phyloP scores from a whole-genome alignment of 2,113 vertebrate genomes.

The Apeltes quadracus region DNA sequence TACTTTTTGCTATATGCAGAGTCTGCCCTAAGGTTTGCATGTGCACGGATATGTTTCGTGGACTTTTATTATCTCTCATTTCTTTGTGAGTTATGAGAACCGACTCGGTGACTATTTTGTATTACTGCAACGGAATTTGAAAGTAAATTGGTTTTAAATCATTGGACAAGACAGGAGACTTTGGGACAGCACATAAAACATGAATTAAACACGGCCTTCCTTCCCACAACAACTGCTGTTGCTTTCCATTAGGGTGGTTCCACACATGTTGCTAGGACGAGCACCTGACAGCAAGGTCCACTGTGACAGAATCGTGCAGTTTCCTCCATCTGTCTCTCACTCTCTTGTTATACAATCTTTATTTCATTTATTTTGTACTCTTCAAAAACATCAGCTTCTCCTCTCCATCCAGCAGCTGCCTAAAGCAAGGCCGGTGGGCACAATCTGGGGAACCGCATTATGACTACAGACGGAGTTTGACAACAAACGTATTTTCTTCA shows the following conservation, averaged over 20 bases:
- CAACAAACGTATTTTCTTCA: slow-evolving; percentile 12
- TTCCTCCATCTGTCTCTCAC: slow-evolving; percentile 44
- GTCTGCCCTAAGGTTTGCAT: neutral
- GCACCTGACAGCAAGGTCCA: slow-evolving; percentile 51
- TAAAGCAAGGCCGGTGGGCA: slow-evolving; percentile 31
- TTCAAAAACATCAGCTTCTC: slow-evolving; percentile 43
- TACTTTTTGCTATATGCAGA: neutral
- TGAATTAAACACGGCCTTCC: slow-evolving; percentile 50
- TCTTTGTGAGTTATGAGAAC: neutral
- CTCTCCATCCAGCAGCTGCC: slow-evolving; percentile 33
- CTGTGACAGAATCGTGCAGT: slow-evolving; percentile 32
- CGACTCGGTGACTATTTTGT: neutral
- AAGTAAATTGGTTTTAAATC: slow-evolving; percentile 11
- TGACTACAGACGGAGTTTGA: slow-evolving; percentile 34
- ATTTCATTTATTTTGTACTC: slow-evolving; percentile 30
- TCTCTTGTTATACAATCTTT: slow-evolving; percentile 11
- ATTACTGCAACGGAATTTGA: neutral
- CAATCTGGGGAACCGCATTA: slow-evolving; percentile 40
- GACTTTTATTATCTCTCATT: neutral
- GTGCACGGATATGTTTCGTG: neutral
- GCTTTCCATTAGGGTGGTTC: slow-evolving; percentile 52
- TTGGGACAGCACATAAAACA: slow-evolving; percentile 24
- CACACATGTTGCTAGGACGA: slow-evolving; percentile 52
- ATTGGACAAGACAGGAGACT: slow-evolving; percentile 27
- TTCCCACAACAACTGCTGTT: slow-evolving; percentile 49